These are phyloP conservation scores for Cliona cf. orientalis DNA, from an alignment of 37 sponge, comb jelly and placozoan species.

Conservation along the genomic window DNA sequence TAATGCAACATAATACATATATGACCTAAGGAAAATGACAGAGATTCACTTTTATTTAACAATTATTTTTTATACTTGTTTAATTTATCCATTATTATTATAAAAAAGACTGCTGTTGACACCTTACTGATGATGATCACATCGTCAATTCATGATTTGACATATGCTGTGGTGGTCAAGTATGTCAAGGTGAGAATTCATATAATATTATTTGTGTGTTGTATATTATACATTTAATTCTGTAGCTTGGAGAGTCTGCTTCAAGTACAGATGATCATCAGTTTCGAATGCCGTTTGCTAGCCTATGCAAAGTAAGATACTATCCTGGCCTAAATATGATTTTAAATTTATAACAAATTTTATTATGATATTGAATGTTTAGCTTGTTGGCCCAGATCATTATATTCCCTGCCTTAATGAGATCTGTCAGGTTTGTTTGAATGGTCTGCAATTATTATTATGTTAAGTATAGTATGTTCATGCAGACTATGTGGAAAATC, in stretches of 20 bases:
- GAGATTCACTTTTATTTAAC: too few species aligned
- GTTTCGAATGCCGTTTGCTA: conserved; percentile 28
- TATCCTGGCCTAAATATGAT: background rate
- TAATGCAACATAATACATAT: too few species aligned
- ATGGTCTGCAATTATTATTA: background rate
- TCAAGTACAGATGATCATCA: conserved; percentile 9
- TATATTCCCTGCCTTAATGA: conserved; percentile 56
- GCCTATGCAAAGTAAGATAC: conserved; percentile 48
- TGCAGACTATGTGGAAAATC: conserved; percentile 77
- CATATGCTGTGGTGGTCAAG: conserved; percentile 63
- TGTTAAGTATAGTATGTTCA: background rate
- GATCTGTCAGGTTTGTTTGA: conserved; percentile 50
- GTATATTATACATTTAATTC: background rate
- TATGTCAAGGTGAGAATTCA: conserved; percentile 61
- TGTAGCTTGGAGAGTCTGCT: conserved; percentile 6
- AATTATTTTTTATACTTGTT: background rate
- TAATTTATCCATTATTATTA: background rate
- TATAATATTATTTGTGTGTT: background rate
- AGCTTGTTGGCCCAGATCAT: conserved; percentile 49
- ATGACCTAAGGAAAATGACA: too few species aligned
- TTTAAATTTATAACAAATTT: background rate
- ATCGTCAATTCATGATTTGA: conserved; percentile 58
- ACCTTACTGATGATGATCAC: conserved; percentile 74
- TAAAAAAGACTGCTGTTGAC: conserved; percentile 72
- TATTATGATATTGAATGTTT: background rate